Evolutionary conservation across 1,140 invertebrate species (phyloP), one percentile per base, ranked within the genome.

Genomic region (Neuroterus valhalla): DNA sequence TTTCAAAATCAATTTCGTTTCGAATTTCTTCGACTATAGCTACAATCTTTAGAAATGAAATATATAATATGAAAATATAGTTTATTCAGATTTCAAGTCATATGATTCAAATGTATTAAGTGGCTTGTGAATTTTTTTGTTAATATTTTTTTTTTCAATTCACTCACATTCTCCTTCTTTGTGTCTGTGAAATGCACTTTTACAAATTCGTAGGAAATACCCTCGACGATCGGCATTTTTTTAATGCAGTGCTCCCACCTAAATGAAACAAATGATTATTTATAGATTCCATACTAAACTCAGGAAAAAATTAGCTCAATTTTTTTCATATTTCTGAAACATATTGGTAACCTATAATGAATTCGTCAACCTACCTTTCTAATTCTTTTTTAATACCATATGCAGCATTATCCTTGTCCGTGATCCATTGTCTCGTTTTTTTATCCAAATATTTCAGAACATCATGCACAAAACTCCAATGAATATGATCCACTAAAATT

Each of bases 381-480:
- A 26, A 26, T n/a, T 62, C 55, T 62, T 62, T 31, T 12, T 23
- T 31, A 26, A 62, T 15, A 4, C 55, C 55, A 23, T 31, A 31
- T 1, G 55, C 55, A 62, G 3, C 23, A 14, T 62, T 62, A 14
- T 31, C 26, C 3, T 23, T 62, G 14, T 62, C 55, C 1, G 15
- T 15, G 31, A 62, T 31, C 55, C 55, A 62, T 62, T 62, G 23
- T 62, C 55, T 62, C n/a, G 55, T 62, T 31, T 23, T 62, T 62
- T 62, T 31, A n/a, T 62, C 55, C 12, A 62, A 62, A 62, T 62
- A 62, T 38, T 62, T 62, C 8, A 62, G 55, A 3, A 31, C 23
- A 31, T 62, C 55, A 15, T 26, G 14, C 15, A 62, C 31, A 62
- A 62, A 62, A 31, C 23, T 62, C 55, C 55, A 62, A n/a, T 62